These are phyloP conservation scores for Aegypius monachus DNA, from an alignment of 2,113 vertebrate genomes.

Conservation along the genomic window DNA sequence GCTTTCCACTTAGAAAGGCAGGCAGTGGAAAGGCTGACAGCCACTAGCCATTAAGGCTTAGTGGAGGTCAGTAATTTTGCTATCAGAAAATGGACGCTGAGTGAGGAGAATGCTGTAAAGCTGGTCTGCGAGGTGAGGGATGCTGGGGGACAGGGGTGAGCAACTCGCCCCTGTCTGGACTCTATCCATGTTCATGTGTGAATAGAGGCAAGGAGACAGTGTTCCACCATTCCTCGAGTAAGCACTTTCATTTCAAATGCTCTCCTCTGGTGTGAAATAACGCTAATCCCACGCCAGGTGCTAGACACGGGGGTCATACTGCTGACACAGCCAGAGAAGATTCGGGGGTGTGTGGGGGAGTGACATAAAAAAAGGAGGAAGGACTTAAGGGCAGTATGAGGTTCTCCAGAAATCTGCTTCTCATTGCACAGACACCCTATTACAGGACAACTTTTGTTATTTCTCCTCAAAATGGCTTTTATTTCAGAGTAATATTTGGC, in stretches of 20 bases:
- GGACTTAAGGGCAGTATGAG: background rate
- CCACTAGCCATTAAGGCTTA: background rate
- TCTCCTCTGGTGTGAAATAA: background rate
- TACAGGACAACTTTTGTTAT: background rate
- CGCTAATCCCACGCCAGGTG: background rate
- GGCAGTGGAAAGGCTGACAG: conserved; percentile 12
- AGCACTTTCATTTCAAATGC: background rate
- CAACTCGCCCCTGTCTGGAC: background rate
- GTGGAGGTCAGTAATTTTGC: background rate
- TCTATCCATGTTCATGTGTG: background rate
- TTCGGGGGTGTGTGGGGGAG: rapidly evolving
- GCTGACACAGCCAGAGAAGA: background rate
- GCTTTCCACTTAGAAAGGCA: conserved; percentile 25
- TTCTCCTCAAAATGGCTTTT: background rate
- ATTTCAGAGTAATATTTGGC: background rate
- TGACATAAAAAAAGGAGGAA: background rate
- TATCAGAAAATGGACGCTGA: background rate
- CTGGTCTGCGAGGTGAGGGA: background rate
- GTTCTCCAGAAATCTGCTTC: background rate
- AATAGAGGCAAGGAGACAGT: background rate
- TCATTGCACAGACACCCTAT: background rate
- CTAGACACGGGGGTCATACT: background rate
- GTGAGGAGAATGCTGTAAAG: background rate
- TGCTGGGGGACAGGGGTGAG: background rate
- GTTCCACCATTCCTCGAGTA: background rate